Conservation (phyloP, 2,888 invertebrate species). For the Apoderus coryli region DNA sequence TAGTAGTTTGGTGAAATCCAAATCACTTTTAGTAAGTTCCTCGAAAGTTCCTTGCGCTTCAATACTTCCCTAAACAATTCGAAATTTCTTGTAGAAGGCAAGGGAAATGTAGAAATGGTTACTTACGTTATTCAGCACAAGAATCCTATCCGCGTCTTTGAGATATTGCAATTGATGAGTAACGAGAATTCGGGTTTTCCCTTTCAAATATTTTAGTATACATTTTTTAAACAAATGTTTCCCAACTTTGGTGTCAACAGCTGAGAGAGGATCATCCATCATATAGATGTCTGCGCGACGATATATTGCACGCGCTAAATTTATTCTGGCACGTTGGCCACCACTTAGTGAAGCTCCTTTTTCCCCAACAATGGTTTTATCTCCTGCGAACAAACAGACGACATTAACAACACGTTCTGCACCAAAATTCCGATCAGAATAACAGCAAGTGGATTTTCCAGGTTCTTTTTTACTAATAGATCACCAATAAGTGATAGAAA, state of each 20-base stretch:
- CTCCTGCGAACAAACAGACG: slow-evolving; percentile 28
- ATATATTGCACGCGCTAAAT: slow-evolving; percentile 64
- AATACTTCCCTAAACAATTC: slow-evolving; percentile 17
- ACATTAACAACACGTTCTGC: too few species aligned
- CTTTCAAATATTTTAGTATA: slow-evolving; percentile 38
- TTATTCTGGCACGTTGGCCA: slow-evolving; percentile 68
- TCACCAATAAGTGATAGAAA: too few species aligned
- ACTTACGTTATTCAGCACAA: slow-evolving; percentile 40
- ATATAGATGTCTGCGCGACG: slow-evolving; percentile 61
- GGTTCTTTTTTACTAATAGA: too few species aligned
- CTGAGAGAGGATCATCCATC: slow-evolving; percentile 66
- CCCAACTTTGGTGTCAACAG: slow-evolving; percentile 65
- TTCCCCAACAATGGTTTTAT: slow-evolving; percentile 46
- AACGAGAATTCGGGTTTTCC: slow-evolving; percentile 48
- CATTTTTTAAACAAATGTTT: slow-evolving; percentile 63
- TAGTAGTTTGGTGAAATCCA: slow-evolving; percentile 19
- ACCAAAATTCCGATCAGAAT: too few species aligned
- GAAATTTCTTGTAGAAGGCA: too few species aligned
- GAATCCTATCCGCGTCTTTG: slow-evolving; percentile 37
- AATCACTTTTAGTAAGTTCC: slow-evolving; percentile 15
- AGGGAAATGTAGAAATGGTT: too few species aligned
- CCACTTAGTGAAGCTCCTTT: slow-evolving; percentile 64
- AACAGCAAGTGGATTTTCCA: too few species aligned
- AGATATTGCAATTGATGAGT: slow-evolving; percentile 59
- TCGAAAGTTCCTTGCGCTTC: slow-evolving; percentile 20